Percentiles rank a stretch among this genome's conserved stretches.
These are phyloP conservation scores for Harmothoe impar DNA, from an alignment of 2,888 invertebrate species.

Conservation along the genomic window DNA sequence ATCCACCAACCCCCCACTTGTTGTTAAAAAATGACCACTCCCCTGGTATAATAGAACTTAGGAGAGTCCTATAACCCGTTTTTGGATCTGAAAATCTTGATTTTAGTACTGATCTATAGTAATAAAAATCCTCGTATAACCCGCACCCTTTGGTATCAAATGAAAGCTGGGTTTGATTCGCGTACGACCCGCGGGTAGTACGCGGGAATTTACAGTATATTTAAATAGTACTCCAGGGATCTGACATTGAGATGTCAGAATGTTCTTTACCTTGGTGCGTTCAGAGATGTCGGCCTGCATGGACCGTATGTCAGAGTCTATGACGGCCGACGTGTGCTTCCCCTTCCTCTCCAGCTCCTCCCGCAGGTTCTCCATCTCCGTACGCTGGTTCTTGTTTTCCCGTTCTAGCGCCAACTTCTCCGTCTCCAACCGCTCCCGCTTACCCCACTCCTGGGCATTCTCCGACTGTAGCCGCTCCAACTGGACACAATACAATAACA, in stretches of 20 bases:
- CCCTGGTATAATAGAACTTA: background rate
- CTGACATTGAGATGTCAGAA: no score
- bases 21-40: no score
- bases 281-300: constrained; percentile 82
- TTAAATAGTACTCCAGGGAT: no score
- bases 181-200: no score
- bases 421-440: constrained; percentile 93
- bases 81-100: no score
- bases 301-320: constrained; percentile 81
- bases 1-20: no score
- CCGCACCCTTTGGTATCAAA: no score
- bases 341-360: constrained; percentile 87
- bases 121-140: no score
- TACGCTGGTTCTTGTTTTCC: constrained; percentile 92
- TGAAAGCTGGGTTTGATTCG: no score
- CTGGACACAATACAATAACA: constrained; percentile 85
- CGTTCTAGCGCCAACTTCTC: constrained; percentile 93
- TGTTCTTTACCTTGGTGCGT: constrained; percentile 81
- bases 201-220: no score
- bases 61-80: no score
- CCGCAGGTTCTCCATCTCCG: constrained; percentile 88
- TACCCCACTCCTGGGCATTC: constrained; percentile 96
- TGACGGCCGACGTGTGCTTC: constrained; percentile 77
- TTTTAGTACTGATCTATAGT: no score
- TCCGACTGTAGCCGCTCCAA: constrained; percentile 94